phyloP scores from a whole-genome alignment of 2,113 vertebrate genomes.

The Hippoglossus stenolepis region DNA sequence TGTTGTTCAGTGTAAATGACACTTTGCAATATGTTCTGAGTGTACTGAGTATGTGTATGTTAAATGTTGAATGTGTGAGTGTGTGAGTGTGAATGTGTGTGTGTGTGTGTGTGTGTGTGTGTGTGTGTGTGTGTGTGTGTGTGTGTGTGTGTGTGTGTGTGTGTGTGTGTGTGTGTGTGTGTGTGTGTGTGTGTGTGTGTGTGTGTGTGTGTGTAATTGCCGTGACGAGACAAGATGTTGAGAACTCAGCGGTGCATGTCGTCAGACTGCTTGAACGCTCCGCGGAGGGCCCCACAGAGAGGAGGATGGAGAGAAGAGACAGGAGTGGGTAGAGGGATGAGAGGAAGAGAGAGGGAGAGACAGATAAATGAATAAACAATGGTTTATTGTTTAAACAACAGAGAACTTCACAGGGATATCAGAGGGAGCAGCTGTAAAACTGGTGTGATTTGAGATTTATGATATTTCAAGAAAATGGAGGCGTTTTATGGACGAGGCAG shows the following conservation, averaged over 20 bases:
- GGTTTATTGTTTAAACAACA: constrained; percentile 49
- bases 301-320: constrained; percentile 69
- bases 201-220: constrained; percentile 80
- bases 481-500: neutral
- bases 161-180: constrained; percentile 64
- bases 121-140: constrained; percentile 60
- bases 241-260: constrained; percentile 79
- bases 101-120: constrained; percentile 65
- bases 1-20: constrained; percentile 40
- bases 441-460: constrained; percentile 16
- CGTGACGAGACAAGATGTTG: constrained; percentile 87
- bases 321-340: constrained; percentile 64
- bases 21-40: constrained; percentile 28
- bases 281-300: constrained; percentile 78
- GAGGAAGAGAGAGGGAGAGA: constrained; percentile 42
- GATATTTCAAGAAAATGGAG: neutral
- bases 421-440: constrained; percentile 12
- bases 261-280: constrained; percentile 80
- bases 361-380: constrained; percentile 60
- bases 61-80: too few species aligned
- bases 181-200: constrained; percentile 44
- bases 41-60: constrained; percentile 37
- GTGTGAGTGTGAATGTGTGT: neutral
- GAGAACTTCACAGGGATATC: constrained; percentile 37
- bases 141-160: neutral